Percentiles rank a stretch among this genome's conserved stretches.
These are phyloP conservation scores for Apotomis betuletana DNA, from an alignment of 2,888 invertebrate species.

Conservation along the genomic window DNA sequence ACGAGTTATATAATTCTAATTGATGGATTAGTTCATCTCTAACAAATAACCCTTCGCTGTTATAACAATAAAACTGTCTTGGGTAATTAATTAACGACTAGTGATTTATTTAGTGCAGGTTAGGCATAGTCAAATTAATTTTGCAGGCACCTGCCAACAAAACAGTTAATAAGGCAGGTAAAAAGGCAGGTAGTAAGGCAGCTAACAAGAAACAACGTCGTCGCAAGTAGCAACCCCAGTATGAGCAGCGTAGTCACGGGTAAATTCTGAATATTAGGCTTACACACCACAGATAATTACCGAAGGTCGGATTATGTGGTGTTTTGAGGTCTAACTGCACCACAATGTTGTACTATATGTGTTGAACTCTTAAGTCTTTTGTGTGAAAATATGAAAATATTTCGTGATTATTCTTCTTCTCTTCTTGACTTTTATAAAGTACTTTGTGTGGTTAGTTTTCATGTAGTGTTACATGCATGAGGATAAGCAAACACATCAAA, in stretches of 20 bases:
- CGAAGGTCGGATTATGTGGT: slow-evolving; percentile 1
- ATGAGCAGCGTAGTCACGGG: neutral
- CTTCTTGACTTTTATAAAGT: neutral
- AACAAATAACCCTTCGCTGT: no score
- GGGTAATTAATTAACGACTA: no score
- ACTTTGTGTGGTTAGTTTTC: no score
- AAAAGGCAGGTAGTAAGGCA: no score
- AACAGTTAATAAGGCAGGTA: no score
- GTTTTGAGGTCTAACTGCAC: neutral
- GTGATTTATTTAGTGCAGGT: no score
- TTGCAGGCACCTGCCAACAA: neutral
- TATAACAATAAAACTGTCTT: no score
- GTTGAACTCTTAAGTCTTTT: no score
- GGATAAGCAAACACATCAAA: no score
- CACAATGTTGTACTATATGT: neutral
- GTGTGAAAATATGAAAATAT: neutral
- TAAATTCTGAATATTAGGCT: neutral
- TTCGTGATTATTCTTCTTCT: neutral
- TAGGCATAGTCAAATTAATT: neutral
- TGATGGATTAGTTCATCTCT: no score
- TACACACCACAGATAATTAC: neutral
- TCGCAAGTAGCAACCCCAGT: slow-evolving; percentile 9
- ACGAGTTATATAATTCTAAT: no score
- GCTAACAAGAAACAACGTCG: slow-evolving; percentile 7
- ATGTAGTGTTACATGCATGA: no score